Percentiles rank a stretch among this genome's conserved stretches.
These are phyloP conservation scores for Volucella bombylans DNA, from an alignment of 2,888 invertebrate species.

Conservation along the genomic window DNA sequence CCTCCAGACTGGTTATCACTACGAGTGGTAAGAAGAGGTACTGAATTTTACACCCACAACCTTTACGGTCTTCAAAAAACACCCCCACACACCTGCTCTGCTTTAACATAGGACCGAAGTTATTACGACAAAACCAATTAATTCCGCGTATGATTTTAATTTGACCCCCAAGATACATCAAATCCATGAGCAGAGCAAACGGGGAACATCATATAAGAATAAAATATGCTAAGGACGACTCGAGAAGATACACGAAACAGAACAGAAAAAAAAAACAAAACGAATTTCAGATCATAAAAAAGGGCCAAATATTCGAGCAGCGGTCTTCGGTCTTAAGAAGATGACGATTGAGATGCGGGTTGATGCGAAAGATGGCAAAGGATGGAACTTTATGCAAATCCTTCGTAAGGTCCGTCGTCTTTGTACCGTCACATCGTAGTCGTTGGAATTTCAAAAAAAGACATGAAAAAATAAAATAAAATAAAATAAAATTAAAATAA, in stretches of 20 bases:
- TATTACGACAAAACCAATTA: conserved; percentile 72
- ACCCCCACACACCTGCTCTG: conserved; percentile 1
- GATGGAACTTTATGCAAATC: conserved; percentile 69
- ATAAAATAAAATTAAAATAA: conserved; percentile 16
- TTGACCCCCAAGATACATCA: conserved; percentile 69
- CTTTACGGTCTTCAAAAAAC: conserved; percentile 20
- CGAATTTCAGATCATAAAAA: conserved; percentile 42
- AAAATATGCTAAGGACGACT: conserved; percentile 35
- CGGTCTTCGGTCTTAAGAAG: conserved; percentile 15
- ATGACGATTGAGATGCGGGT: conserved; percentile 16
- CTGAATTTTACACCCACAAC: conserved; percentile 63
- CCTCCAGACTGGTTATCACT: conserved; percentile 52
- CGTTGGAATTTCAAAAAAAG: conserved; percentile 48
- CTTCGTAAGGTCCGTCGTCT: conserved; percentile 30
- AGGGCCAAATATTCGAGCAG: conserved; percentile 35
- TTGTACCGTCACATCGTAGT: conserved; percentile 32
- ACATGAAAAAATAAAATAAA: conserved; percentile 16
- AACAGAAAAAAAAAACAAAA: neutral
- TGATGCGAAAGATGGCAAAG: conserved; percentile 29
- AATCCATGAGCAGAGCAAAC: conserved; percentile 28
- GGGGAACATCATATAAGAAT: neutral
- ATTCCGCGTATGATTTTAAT: conserved; percentile 71
- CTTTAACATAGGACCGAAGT: conserved; percentile 18
- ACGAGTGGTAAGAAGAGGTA: conserved; percentile 41
- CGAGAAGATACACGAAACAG: neutral